Conservation (phyloP, 1,140 invertebrate genomes). For the Lucilia cuprina region DNA sequence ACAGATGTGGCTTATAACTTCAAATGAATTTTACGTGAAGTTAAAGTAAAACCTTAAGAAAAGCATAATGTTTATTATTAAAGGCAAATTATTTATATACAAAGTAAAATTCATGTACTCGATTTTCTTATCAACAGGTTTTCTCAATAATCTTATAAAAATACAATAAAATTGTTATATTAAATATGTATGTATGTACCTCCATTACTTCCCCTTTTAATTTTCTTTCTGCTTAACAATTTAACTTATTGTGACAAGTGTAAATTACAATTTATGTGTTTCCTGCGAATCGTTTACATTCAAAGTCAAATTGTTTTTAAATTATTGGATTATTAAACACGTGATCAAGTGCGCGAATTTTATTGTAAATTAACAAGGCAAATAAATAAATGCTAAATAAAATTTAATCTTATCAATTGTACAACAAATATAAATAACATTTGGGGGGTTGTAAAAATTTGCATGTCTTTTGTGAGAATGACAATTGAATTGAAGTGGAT, state of each 20-base stretch:
- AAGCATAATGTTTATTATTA: neutral
- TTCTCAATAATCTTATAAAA: neutral
- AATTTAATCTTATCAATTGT: no score
- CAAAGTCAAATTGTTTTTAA: constrained; percentile 1
- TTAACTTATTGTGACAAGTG: neutral
- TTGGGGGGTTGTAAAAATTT: no score
- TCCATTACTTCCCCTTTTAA: neutral
- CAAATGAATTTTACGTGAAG: neutral
- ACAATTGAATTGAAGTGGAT: no score
- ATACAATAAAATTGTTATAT: neutral
- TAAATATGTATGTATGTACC: neutral
- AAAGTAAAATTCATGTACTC: no score
- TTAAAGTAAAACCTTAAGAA: neutral
- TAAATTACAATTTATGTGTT: constrained; percentile 20
- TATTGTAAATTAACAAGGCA: constrained; percentile 11
- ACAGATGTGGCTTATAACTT: neutral
- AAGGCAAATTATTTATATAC: neutral
- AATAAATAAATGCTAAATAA: neutral
- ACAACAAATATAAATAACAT: no score
- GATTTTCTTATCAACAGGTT: constrained; percentile 20
- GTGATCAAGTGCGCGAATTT: constrained; percentile 28
- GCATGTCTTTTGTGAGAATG: no score
- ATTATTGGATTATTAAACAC: constrained; percentile 37
- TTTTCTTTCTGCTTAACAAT: neutral
- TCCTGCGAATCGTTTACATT: neutral